Base-by-base conservation (phyloP, 1,140 invertebrate species). In the Ganaspis sp. region DNA sequence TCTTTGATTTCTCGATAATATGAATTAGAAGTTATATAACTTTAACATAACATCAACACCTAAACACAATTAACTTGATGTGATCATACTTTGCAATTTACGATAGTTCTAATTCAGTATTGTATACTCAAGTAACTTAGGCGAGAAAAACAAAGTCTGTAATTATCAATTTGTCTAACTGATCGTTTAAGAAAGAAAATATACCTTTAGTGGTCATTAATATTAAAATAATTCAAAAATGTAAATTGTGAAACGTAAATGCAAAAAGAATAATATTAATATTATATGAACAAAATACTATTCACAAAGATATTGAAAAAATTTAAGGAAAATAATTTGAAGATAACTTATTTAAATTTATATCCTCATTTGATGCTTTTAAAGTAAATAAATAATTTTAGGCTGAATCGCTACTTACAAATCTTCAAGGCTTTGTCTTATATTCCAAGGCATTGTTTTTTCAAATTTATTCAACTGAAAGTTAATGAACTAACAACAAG, bases 41-140 rank as follows among this genome's bases (percentile, higher is more conserved):
- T n/a, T 34, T 29, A 64, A 64, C 58, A 15, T 64, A 29, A 64
- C 26, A 29, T 29, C 58, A 34, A 34, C 26, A 64, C 58, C 58
- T 64, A 64, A 9, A 29, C 58, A 64, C 23, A 64, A 64, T 64
- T 64, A 64, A n/a, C 11, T 64, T 29, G 58, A 64, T 64, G 23
- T 64, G n/a, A 64, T 64, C 58, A 64, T 64, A 64, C 58, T 29
- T 64, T n/a, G 12, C 15, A 64, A 29, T 64, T 64, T 64, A 64
- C 58, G 26, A 29, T 29, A 29, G 15, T 64, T 64, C 12, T 64
- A 29, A 64, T 64, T 64, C 11, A 29, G 26, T 29, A 12, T 64
- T 29, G 12, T 58, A 29, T n/a, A n/a, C 42, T 45, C 45, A 6
- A 49, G 26, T 23, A 64, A 64, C 12, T 26, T 29, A 29, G 21